Conservation (phyloP, 2,888 invertebrate species). For the Pteria penguin region DNA sequence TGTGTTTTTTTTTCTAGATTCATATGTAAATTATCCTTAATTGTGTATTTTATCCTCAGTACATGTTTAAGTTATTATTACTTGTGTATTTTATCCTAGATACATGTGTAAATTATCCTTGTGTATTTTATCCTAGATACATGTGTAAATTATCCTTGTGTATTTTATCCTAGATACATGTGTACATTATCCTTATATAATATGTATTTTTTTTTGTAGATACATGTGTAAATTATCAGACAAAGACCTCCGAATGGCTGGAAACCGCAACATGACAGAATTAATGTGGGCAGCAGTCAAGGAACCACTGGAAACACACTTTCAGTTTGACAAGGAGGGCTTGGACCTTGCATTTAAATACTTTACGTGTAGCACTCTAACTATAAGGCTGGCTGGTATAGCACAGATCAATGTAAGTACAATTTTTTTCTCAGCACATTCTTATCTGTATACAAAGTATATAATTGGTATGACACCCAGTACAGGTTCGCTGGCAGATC, state of each 20-base stretch:
- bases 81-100: too few species aligned
- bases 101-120: too few species aligned
- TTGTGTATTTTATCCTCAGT: too few species aligned
- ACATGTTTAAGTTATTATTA: too few species aligned
- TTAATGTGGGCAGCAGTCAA: slow-evolving; percentile 98
- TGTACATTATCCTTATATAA: neutral
- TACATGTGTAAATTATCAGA: slow-evolving; percentile 97
- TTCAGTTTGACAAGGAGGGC: slow-evolving; percentile 92
- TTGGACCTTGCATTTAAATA: slow-evolving; percentile 96
- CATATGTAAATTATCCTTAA: too few species aligned
- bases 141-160: too few species aligned
- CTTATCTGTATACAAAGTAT: neutral
- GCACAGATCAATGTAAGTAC: slow-evolving; percentile 91
- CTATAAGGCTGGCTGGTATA: slow-evolving; percentile 95
- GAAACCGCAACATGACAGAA: slow-evolving; percentile 96
- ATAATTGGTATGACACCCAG: too few species aligned
- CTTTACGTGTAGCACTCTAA: slow-evolving; percentile 95
- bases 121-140: too few species aligned
- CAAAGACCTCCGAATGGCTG: slow-evolving; percentile 92
- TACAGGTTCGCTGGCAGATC: too few species aligned
- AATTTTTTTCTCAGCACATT: neutral
- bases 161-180: neutral
- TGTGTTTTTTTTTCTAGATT: too few species aligned
- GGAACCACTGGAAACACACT: slow-evolving; percentile 84
- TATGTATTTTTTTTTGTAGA: slow-evolving; percentile 48